Conservation (phyloP, 1,140 invertebrate genomes). For the Zaprionus camerounensis region DNA sequence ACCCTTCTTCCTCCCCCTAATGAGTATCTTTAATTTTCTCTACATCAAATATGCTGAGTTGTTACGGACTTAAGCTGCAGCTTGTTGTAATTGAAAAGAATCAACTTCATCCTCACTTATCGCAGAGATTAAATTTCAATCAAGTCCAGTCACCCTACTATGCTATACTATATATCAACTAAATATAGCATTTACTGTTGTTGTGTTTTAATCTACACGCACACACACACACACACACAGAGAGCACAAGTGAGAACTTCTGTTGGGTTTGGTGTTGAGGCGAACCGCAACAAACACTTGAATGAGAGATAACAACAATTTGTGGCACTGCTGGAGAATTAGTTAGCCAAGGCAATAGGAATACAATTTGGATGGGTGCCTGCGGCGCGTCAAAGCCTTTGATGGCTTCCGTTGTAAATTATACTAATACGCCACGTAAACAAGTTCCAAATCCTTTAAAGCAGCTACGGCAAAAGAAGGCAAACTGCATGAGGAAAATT, state of each 20-base stretch:
- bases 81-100: constrained; percentile 15
- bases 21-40: background rate
- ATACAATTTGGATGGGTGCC: constrained; percentile 67
- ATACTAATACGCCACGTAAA: constrained; percentile 80
- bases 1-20: background rate
- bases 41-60: background rate
- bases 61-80: background rate
- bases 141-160: constrained; percentile 1
- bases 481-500: constrained; percentile 47
- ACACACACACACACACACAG: background rate
- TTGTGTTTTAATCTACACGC: constrained; percentile 17
- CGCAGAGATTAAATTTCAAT: constrained; percentile 22
- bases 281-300: constrained; percentile 37
- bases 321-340: constrained; percentile 53
- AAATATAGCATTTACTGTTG: constrained; percentile 5
- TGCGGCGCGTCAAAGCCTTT: constrained; percentile 72
- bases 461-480: constrained; percentile 39
- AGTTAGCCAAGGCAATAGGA: constrained; percentile 64
- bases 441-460: constrained; percentile 79
- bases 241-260: background rate
- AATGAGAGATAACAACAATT: constrained; percentile 37
- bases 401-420: constrained; percentile 78
- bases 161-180: constrained; percentile 5
- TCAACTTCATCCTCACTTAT: background rate
- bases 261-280: constrained; percentile 34